phyloP scores from a whole-genome alignment of 2,888 invertebrate species.

The Amphimallon solstitiale region DNA sequence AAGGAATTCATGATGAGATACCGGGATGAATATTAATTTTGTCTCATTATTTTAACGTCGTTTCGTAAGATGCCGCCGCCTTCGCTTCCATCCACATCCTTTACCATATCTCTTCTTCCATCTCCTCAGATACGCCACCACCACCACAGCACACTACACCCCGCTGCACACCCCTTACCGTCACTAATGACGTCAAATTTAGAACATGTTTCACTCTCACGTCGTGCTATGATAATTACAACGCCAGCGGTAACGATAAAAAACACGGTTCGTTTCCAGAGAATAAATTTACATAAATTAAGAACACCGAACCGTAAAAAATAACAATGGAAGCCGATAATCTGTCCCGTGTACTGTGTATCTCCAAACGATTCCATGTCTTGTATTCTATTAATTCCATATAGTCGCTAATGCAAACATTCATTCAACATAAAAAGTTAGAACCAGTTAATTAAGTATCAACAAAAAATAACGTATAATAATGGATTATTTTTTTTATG shows the following conservation, averaged over 20 bases:
- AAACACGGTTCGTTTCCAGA: background rate
- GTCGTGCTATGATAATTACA: background rate
- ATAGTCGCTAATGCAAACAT: too few relatives aligned
- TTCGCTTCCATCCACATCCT: too few relatives aligned
- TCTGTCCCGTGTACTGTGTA: background rate
- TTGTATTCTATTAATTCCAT: too few relatives aligned
- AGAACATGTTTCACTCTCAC: slow-evolving; percentile 11
- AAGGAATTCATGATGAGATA: background rate
- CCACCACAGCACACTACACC: too few relatives aligned
- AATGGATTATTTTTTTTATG: too few relatives aligned
- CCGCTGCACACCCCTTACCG: background rate
- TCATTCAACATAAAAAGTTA: too few relatives aligned
- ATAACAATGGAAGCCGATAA: slow-evolving; percentile 11
- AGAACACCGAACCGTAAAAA: slow-evolving; percentile 4
- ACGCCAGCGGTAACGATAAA: background rate
- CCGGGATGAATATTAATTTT: slow-evolving; percentile 27
- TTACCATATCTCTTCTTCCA: too few relatives aligned
- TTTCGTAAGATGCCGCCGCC: background rate
- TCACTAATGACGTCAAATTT: slow-evolving; percentile 9
- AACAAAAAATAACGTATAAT: too few relatives aligned
- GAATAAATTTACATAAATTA: slow-evolving; percentile 11
- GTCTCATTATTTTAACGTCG: slow-evolving; percentile 24
- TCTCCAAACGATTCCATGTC: too few relatives aligned
- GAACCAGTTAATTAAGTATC: too few relatives aligned
- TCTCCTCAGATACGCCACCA: too few relatives aligned